phyloP scores from a whole-genome alignment of 2,888 invertebrate genomes.

The Rotaria macrura region DNA sequence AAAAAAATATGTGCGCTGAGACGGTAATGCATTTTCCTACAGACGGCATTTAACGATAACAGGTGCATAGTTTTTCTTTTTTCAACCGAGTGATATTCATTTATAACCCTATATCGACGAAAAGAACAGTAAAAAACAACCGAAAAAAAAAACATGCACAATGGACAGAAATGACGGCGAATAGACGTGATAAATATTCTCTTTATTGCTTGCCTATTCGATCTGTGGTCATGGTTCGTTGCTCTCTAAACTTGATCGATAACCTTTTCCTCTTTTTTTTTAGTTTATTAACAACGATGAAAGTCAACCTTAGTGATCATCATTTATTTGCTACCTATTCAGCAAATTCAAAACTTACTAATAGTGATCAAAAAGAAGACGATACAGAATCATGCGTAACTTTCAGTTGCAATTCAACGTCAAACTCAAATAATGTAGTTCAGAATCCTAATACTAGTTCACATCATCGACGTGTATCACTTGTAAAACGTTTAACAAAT shows the following conservation, averaged over 20 bases:
- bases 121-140: not conserved
- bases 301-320: not conserved
- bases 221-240: not conserved
- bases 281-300: not conserved
- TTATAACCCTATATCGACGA: not conserved
- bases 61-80: not conserved
- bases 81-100: not conserved
- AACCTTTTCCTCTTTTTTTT: not conserved
- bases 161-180: not conserved
- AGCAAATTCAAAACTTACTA: not conserved
- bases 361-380: not conserved
- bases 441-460: no score
- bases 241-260: not conserved
- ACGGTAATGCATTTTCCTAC: not conserved
- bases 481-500: not conserved
- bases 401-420: not conserved
- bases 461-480: not conserved
- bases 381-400: not conserved
- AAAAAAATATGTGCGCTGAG: not conserved
- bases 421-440: no score
- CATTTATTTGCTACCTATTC: not conserved
- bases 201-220: not conserved
- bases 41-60: not conserved
- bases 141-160: not conserved
- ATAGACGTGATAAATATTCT: not conserved